Percentiles rank a stretch among this genome's conserved stretches.
Evolutionary conservation across 2,888 invertebrate species (phyloP).

Genomic region (Apamea crenata): DNA sequence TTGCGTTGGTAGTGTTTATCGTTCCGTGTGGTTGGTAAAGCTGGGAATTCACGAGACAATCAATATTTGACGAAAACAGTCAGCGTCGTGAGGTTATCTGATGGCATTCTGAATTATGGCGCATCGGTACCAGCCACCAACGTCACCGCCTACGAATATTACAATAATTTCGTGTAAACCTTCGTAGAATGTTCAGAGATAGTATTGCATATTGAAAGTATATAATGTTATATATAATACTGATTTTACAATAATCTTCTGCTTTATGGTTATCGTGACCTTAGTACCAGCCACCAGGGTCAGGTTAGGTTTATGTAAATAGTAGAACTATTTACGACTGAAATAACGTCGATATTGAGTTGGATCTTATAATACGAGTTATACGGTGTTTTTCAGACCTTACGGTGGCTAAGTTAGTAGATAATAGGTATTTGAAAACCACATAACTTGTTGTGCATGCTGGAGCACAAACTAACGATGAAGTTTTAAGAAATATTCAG

Average conservation of each 20-base stretch:
- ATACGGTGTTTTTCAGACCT: constrained; percentile 14
- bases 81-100: constrained; percentile 78
- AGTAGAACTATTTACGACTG: constrained; percentile 45
- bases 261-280: constrained; percentile 59
- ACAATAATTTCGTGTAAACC: constrained; percentile 74
- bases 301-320: constrained; percentile 51
- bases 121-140: constrained; percentile 82
- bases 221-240: constrained; percentile 33
- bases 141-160: constrained; percentile 79
- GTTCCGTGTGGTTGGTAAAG: constrained; percentile 64
- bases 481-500: constrained; percentile 8
- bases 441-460: not conserved
- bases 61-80: constrained; percentile 80
- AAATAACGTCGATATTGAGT: constrained; percentile 49
- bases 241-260: constrained; percentile 43
- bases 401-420: not conserved
- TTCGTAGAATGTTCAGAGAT: constrained; percentile 59
- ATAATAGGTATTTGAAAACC: constrained; percentile 1
- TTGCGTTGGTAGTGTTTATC: constrained; percentile 61
- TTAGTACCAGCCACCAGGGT: constrained; percentile 57
- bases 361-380: constrained; percentile 24
- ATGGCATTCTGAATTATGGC: constrained; percentile 82
- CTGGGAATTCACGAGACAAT: constrained; percentile 72
- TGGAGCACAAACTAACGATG: not conserved
- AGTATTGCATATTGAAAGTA: constrained; percentile 60